Percentiles rank a stretch among this genome's conserved stretches.
phyloP scores from a whole-genome alignment of 2,888 invertebrate genomes.

The Zelleria hepariella region DNA sequence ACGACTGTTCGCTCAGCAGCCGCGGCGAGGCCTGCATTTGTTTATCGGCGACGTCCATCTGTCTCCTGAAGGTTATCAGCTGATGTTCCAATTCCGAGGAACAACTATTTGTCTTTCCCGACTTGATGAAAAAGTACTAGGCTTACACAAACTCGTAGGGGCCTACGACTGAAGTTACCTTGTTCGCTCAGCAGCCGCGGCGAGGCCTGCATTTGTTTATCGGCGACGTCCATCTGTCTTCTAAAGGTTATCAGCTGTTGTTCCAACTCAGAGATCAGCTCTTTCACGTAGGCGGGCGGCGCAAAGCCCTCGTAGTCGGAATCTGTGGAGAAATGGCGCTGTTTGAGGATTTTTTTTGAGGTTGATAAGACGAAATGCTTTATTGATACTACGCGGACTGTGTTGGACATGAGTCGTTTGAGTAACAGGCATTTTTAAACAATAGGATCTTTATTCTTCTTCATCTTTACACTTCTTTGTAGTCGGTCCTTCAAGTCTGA shows the following conservation, averaged over 20 bases:
- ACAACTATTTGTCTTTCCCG: too few relatives aligned
- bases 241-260: slow-evolving; percentile 54
- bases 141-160: too few relatives aligned
- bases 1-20: slow-evolving; percentile 45
- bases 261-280: slow-evolving; percentile 51
- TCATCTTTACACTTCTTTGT: too few relatives aligned
- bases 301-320: slow-evolving; percentile 49
- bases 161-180: slow-evolving; percentile 28
- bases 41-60: slow-evolving; percentile 63
- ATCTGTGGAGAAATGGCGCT: slow-evolving; percentile 31
- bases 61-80: slow-evolving; percentile 48
- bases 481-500: too few relatives aligned
- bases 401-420: too few relatives aligned
- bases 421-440: too few relatives aligned
- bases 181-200: slow-evolving; percentile 61
- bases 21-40: slow-evolving; percentile 61
- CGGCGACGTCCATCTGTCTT: slow-evolving; percentile 60
- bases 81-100: slow-evolving; percentile 54
- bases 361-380: background rate
- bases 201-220: slow-evolving; percentile 60
- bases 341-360: too few relatives aligned
- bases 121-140: too few relatives aligned
- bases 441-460: too few relatives aligned
- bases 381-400: too few relatives aligned
- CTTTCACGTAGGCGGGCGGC: slow-evolving; percentile 53